Percentiles rank a stretch among this genome's conserved stretches.
phyloP scores from a whole-genome alignment of 2,888 invertebrate genomes.

The Dryococelus australis region DNA sequence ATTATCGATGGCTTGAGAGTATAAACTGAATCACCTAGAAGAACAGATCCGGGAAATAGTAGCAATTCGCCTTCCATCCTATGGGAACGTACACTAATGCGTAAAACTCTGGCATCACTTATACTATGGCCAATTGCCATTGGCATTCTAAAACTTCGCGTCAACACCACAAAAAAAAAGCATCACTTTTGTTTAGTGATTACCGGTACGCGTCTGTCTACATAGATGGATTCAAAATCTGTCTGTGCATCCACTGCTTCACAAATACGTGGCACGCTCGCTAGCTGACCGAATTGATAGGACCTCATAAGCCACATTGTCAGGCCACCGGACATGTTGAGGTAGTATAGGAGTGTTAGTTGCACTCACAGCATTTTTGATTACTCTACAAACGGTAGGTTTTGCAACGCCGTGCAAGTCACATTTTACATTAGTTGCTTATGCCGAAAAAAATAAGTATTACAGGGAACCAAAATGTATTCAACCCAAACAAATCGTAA shows the following conservation, averaged over 20 bases:
- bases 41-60: slow-evolving; percentile 36
- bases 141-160: slow-evolving; percentile 17
- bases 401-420: no score
- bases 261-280: slow-evolving; percentile 6
- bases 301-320: not conserved
- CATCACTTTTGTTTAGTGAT: slow-evolving; percentile 26
- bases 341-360: not conserved
- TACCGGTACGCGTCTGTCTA: slow-evolving; percentile 6
- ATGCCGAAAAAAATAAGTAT: no score
- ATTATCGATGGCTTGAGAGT: slow-evolving; percentile 39
- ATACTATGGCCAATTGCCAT: slow-evolving; percentile 28
- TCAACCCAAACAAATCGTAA: no score
- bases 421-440: no score
- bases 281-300: not conserved
- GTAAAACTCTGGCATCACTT: not conserved
- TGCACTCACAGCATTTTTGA: not conserved
- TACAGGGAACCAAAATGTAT: no score
- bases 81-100: not conserved
- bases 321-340: slow-evolving; percentile 4
- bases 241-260: not conserved
- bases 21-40: slow-evolving; percentile 43
- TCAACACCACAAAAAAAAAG: slow-evolving; percentile 23
- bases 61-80: not conserved
- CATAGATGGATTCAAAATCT: slow-evolving; percentile 1
- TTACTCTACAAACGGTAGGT: no score